phyloP scores from a whole-genome alignment of 2,888 invertebrate species.

The Ferdinandea cuprea region DNA sequence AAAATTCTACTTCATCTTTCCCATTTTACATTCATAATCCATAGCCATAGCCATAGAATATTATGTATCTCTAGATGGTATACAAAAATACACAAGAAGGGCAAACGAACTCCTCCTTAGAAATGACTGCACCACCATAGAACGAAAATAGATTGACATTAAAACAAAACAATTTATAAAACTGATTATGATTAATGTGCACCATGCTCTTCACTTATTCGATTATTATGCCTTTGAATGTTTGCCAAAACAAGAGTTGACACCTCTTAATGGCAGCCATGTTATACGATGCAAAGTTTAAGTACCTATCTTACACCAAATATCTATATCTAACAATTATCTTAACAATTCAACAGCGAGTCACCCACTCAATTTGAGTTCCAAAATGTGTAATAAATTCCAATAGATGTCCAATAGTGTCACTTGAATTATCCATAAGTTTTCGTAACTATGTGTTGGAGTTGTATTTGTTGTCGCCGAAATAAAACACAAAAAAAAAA shows the following conservation, averaged over 20 bases:
- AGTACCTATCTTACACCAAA: not conserved
- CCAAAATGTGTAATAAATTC: slow-evolving; percentile 65
- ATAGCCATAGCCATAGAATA: not conserved
- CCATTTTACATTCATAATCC: too few relatives aligned
- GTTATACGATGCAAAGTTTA: slow-evolving; percentile 23
- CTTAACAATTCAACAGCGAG: slow-evolving; percentile 31
- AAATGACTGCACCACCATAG: not conserved
- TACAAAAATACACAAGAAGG: slow-evolving; percentile 19
- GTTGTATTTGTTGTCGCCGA: slow-evolving; percentile 5
- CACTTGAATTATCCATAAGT: slow-evolving; percentile 66
- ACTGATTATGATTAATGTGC: slow-evolving; percentile 61
- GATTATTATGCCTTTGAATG: slow-evolving; percentile 39
- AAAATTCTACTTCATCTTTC: too few relatives aligned
- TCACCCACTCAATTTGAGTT: slow-evolving; percentile 47
- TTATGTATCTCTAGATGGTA: not conserved
- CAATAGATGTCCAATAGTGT: slow-evolving; percentile 70
- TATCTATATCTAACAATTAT: not conserved
- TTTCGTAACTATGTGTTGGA: slow-evolving; percentile 41
- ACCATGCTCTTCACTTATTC: slow-evolving; percentile 47
- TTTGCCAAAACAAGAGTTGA: slow-evolving; percentile 37
- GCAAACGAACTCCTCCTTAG: slow-evolving; percentile 18
- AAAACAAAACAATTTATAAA: slow-evolving; percentile 33
- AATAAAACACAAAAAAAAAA: slow-evolving; percentile 31
- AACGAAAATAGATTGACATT: slow-evolving; percentile 41
- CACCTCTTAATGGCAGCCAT: slow-evolving; percentile 47